Conservation (phyloP, 2,888 invertebrate species). For the Hymenopus coronatus region DNA sequence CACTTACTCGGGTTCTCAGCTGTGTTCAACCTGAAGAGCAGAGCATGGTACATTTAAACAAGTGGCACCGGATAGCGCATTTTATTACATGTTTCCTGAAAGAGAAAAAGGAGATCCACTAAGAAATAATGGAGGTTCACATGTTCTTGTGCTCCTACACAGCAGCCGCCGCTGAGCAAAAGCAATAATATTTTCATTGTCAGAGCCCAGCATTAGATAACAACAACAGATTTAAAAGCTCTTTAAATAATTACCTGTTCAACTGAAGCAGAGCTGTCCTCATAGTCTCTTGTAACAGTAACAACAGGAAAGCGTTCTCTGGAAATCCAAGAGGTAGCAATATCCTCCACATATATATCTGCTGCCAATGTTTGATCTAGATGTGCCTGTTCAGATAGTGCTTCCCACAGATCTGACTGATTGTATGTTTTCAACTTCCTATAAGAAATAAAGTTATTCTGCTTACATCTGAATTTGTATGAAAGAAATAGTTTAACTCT, state of each 20-base stretch:
- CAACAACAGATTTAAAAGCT: no score
- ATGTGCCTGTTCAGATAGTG: slow-evolving; percentile 65
- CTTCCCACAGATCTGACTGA: slow-evolving; percentile 76
- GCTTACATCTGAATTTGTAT: not conserved
- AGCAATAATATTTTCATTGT: no score
- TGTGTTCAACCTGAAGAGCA: no score
- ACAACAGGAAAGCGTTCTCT: slow-evolving; percentile 77
- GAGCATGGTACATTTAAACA: no score
- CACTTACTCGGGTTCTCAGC: no score
- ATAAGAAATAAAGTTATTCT: slow-evolving; percentile 28
- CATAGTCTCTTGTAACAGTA: slow-evolving; percentile 66
- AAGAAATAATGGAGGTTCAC: no score
- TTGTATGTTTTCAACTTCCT: slow-evolving; percentile 73
- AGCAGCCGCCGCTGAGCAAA: no score
- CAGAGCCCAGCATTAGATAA: no score
- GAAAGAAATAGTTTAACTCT: not conserved
- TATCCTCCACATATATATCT: slow-evolving; percentile 60
- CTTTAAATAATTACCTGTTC: slow-evolving; percentile 55
- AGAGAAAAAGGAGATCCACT: no score
- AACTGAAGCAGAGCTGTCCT: slow-evolving; percentile 58
- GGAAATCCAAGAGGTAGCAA: slow-evolving; percentile 79
- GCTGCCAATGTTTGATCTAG: slow-evolving; percentile 57
- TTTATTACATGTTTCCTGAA: no score
- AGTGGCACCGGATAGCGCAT: no score
- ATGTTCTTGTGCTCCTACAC: no score